Evolutionary conservation across 2,113 vertebrate genomes (phyloP).

Genomic region (Himantopus leucocephalus): DNA sequence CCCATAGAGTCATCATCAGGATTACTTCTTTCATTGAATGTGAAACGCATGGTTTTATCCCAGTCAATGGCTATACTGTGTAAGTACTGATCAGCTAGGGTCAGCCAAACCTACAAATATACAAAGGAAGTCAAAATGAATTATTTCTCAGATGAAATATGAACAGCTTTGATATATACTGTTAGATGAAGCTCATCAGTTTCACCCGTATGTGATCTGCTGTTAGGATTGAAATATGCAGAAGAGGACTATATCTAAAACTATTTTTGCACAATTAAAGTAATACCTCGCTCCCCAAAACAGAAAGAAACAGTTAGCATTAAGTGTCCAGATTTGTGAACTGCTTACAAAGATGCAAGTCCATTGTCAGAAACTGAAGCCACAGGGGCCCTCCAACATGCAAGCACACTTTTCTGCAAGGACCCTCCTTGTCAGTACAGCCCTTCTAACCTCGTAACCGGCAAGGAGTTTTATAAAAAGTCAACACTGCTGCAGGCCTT

Average conservation of each 20-base stretch:
- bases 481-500: not conserved
- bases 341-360: not conserved
- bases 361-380: not conserved
- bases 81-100: slow-evolving; percentile 94
- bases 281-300: not conserved
- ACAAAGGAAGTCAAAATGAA: not conserved
- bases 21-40: slow-evolving; percentile 98
- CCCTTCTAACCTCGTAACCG: not conserved
- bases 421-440: not conserved
- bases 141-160: not conserved
- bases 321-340: not conserved
- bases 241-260: not conserved
- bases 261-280: not conserved
- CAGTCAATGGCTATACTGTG: slow-evolving; percentile 97
- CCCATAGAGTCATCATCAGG: slow-evolving; percentile 97
- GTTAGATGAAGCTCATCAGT: not conserved
- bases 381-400: not conserved
- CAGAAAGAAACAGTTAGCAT: not conserved
- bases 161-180: not conserved
- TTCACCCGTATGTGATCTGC: not conserved
- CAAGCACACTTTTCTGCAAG: not conserved
- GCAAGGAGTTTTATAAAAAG: not conserved
- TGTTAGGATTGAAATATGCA: not conserved
- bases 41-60: slow-evolving; percentile 98
- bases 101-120: slow-evolving; percentile 90